Evolutionary conservation across 2,113 vertebrate genomes (phyloP), one percentile per base, ranked within the genome.

Genomic region (Psilopogon haemacephalus): DNA sequence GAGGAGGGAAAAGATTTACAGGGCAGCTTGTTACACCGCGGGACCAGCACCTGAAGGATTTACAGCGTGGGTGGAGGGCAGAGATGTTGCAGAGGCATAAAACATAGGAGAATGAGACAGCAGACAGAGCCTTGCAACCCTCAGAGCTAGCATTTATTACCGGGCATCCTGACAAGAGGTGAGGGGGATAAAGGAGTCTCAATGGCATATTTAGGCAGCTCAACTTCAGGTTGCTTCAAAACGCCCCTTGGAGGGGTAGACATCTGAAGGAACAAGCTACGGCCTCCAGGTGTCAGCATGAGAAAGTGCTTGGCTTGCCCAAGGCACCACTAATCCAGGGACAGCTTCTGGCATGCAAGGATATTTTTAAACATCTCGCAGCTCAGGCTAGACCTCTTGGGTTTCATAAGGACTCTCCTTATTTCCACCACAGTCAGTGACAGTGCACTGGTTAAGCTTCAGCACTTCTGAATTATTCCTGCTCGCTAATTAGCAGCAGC

Each of bases 231-330:
- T 73, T 55, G 70, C 40, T 77, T 58, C 9, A 9, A 68, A 56
- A 81, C 2, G 5, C 48, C 75, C 79, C 88, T 71, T 2, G 7
- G 15, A 3, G 2, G 86, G 70, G 11, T 33, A 23, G 70, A 42
- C 24, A 5, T 96, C 89, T 91, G 95, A 95, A 96, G 89, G 94
- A 95, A 58, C 95, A 50, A 83, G 93, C 85, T 94, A 85, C 62
- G 95, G 94, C 95, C 96, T 96, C 94, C 94, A 95, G 96, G 95
- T 96, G 96, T 96, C 96, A 96, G 95, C 91, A 96, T 93, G 95
- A 94, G 96, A 96, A 95, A 95, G 94, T 94, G 95, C 95, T 95
- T 96, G 91, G 68, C 84, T 88, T 79, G 52, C 89, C 91, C 94
- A 76, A 83, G 91, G 92, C 94, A 1, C 76, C 84, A 64, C 72